A percentile compares a stretch with the other conserved stretches of the same genome.
Evolutionary conservation across 1,140 invertebrate species (phyloP).

Genomic region (Drosophila teissieri): DNA sequence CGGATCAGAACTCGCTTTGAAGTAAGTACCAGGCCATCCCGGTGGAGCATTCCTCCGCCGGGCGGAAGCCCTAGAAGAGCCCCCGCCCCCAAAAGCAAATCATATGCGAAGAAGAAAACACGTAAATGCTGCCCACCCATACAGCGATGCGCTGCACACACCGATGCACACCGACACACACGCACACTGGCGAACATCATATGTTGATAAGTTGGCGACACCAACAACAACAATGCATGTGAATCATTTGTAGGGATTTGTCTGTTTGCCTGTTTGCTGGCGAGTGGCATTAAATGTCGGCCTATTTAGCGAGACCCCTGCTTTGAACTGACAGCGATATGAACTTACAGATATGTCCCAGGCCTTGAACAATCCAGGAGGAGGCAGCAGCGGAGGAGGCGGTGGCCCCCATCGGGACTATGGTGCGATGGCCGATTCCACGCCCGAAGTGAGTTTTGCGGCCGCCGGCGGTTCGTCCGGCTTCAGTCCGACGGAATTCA

Average conservation of each 20-base stretch:
- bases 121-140: slow-evolving; percentile 29
- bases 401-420: slow-evolving; percentile 84
- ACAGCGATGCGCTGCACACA: slow-evolving; percentile 10
- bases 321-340: slow-evolving; percentile 51
- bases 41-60: slow-evolving; percentile 6
- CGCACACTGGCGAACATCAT: slow-evolving; percentile 33
- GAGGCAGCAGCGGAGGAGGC: slow-evolving; percentile 21
- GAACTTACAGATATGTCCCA: slow-evolving; percentile 54
- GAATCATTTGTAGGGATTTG: slow-evolving; percentile 79
- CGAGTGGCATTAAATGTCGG: slow-evolving; percentile 56
- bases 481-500: slow-evolving; percentile 90
- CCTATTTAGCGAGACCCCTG: slow-evolving; percentile 45
- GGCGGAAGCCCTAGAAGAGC: slow-evolving; percentile 63
- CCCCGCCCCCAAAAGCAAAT: slow-evolving; percentile 7
- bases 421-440: slow-evolving; percentile 84
- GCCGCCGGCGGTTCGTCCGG: slow-evolving; percentile 84
- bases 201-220: slow-evolving; percentile 57
- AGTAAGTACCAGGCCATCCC: slow-evolving; percentile 62
- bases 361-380: slow-evolving; percentile 68
- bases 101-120: slow-evolving; percentile 30
- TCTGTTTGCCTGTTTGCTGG: slow-evolving; percentile 36
- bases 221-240: slow-evolving; percentile 42
- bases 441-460: slow-evolving; percentile 87
- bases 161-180: slow-evolving; percentile 14
- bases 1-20: slow-evolving; percentile 56